phyloP scores from a whole-genome alignment of 2,888 invertebrate genomes.

The Metalampra italica region DNA sequence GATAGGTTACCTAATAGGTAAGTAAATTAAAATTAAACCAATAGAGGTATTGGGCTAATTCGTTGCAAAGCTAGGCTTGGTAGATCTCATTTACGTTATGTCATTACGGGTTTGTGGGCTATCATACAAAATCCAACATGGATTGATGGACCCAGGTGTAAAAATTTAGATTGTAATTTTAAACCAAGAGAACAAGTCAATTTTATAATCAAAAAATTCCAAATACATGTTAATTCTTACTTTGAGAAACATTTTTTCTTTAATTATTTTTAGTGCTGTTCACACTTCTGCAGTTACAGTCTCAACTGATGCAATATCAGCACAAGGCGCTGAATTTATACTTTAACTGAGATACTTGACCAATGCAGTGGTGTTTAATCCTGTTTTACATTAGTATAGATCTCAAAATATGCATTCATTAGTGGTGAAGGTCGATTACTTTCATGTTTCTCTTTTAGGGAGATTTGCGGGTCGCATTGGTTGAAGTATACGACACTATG shows the following conservation, averaged over 20 bases:
- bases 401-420: constrained; percentile 15
- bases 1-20: too few relatives aligned
- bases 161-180: too few relatives aligned
- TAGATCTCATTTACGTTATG: too few relatives aligned
- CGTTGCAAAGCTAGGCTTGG: too few relatives aligned
- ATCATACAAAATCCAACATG: too few relatives aligned
- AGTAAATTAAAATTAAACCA: too few relatives aligned
- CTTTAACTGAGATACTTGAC: constrained; percentile 18
- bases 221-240: constrained; percentile 14
- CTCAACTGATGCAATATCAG: constrained; percentile 25
- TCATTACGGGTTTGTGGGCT: too few relatives aligned
- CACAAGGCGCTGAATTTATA: constrained; percentile 28
- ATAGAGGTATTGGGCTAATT: too few relatives aligned
- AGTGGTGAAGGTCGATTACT: constrained; percentile 30
- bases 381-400: constrained; percentile 18
- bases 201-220: too few relatives aligned
- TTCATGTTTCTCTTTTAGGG: constrained; percentile 20
- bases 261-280: constrained; percentile 5
- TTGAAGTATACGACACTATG: neutral
- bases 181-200: too few relatives aligned
- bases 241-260: constrained; percentile 21
- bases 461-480: neutral
- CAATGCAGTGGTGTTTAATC: constrained; percentile 1
- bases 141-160: too few relatives aligned
- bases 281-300: constrained; percentile 16